These are phyloP conservation scores for Drosophila subobscura DNA, from an alignment of 1,140 invertebrate genomes.

Conservation along the genomic window DNA sequence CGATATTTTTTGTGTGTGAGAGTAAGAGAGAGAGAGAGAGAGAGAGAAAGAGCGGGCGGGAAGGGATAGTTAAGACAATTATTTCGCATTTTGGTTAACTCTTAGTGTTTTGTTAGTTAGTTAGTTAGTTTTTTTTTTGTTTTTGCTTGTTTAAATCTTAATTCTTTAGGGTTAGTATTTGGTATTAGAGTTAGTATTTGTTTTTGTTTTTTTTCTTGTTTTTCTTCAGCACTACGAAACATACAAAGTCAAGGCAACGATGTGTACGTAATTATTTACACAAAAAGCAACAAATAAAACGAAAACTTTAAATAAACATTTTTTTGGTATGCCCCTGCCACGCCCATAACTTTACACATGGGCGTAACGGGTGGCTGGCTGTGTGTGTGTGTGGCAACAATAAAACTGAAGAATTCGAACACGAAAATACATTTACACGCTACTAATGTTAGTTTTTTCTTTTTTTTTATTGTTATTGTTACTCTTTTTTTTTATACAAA, in stretches of 20 bases:
- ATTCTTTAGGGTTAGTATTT: slow-evolving; percentile 63
- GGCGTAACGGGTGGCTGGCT: slow-evolving; percentile 14
- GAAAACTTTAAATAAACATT: slow-evolving; percentile 63
- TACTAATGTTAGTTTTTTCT: slow-evolving; percentile 66
- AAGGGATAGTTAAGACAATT: slow-evolving; percentile 72
- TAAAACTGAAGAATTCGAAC: slow-evolving; percentile 76
- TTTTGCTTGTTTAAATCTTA: slow-evolving; percentile 53
- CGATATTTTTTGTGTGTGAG: slow-evolving; percentile 14
- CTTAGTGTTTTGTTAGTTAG: slow-evolving; percentile 48
- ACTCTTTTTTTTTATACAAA: slow-evolving; percentile 30
- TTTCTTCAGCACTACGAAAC: slow-evolving; percentile 68
- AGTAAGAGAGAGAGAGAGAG: slow-evolving; percentile 55
- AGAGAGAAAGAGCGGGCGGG: slow-evolving; percentile 72
- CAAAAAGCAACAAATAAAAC: slow-evolving; percentile 53
- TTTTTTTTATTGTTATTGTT: slow-evolving; percentile 25
- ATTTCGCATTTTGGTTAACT: slow-evolving; percentile 60
- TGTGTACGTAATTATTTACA: slow-evolving; percentile 76
- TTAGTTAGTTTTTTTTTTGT: slow-evolving; percentile 37
- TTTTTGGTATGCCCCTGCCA: slow-evolving; percentile 21
- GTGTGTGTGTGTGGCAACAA: slow-evolving; percentile 58
- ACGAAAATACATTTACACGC: slow-evolving; percentile 77
- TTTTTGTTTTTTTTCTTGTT: slow-evolving; percentile 56
- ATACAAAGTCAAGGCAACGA: slow-evolving; percentile 77
- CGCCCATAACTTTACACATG: slow-evolving; percentile 20
- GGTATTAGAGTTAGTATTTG: slow-evolving; percentile 62